phyloP scores from a whole-genome alignment of 2,797 vertebrate species.

The Microtus agrestis region DNA sequence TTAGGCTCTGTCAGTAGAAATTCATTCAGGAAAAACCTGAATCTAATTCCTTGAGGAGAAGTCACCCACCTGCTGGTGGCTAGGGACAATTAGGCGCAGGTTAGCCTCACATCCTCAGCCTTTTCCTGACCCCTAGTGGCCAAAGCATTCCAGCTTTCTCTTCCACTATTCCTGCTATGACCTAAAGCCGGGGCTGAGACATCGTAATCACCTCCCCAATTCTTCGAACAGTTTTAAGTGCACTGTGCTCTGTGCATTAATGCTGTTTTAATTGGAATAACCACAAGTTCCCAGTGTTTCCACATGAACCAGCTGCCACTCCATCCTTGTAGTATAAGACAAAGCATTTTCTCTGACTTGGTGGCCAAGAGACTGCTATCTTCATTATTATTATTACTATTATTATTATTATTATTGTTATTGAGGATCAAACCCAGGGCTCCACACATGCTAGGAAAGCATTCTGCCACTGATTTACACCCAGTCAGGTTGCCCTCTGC shows the following conservation, averaged over 20 bases:
- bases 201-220: background rate
- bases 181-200: background rate
- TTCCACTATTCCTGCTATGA: background rate
- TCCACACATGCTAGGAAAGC: background rate
- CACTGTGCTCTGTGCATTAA: background rate
- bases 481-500: background rate
- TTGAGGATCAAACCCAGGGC: background rate
- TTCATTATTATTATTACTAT: no score
- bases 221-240: background rate
- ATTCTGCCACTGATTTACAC: background rate
- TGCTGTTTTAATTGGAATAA: background rate
- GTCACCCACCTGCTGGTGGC: rapidly evolving
- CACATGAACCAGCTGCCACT: background rate
- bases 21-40: background rate
- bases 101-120: background rate
- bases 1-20: background rate
- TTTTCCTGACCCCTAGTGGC: conserved; percentile 74
- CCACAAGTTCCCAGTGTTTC: background rate
- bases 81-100: rapidly evolving
- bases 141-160: background rate
- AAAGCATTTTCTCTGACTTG: background rate
- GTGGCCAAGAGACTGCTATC: background rate
- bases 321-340: background rate
- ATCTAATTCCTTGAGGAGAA: no score
- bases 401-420: no score